These are phyloP conservation scores for Hirtodrosophila histrioides DNA, from an alignment of 2,888 invertebrate species.

Conservation along the genomic window DNA sequence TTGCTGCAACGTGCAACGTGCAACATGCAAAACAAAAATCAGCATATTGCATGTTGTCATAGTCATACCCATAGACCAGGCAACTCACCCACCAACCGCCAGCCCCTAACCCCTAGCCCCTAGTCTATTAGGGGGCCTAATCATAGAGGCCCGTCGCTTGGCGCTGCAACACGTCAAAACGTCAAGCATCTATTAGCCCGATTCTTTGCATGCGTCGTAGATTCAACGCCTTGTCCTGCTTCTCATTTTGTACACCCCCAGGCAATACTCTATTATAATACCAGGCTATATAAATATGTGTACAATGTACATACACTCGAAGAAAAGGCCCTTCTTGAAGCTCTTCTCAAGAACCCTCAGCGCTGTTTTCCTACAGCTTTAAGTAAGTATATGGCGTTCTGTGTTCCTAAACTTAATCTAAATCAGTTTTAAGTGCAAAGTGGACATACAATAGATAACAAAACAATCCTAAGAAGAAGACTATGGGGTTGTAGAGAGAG, in stretches of 20 bases:
- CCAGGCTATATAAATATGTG: neutral
- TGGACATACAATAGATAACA: too few species aligned
- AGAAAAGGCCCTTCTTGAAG: neutral
- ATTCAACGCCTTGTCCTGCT: conserved; percentile 45
- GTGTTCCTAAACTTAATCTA: too few species aligned
- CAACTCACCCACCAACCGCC: neutral
- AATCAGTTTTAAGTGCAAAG: too few species aligned
- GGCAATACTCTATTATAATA: conserved; percentile 40
- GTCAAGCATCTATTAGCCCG: conserved; percentile 79
- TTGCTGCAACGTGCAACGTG: conserved; percentile 43
- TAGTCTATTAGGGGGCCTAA: conserved; percentile 38
- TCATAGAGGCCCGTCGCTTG: conserved; percentile 61
- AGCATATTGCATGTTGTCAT: conserved; percentile 77
- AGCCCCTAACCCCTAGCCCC: neutral
- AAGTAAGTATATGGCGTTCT: too few species aligned
- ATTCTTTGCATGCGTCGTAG: conserved; percentile 49
- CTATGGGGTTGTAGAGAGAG: too few species aligned
- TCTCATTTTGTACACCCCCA: conserved; percentile 31
- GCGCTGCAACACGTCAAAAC: conserved; percentile 76
- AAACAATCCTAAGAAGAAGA: too few species aligned
- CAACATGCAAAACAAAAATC: conserved; percentile 76
- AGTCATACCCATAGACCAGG: conserved; percentile 37
- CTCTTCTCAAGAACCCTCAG: too few species aligned
- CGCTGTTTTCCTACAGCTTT: too few species aligned
- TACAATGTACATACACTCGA: neutral